phyloP scores from a whole-genome alignment of 1,140 invertebrate species.

The Aphaenogaster floridana region DNA sequence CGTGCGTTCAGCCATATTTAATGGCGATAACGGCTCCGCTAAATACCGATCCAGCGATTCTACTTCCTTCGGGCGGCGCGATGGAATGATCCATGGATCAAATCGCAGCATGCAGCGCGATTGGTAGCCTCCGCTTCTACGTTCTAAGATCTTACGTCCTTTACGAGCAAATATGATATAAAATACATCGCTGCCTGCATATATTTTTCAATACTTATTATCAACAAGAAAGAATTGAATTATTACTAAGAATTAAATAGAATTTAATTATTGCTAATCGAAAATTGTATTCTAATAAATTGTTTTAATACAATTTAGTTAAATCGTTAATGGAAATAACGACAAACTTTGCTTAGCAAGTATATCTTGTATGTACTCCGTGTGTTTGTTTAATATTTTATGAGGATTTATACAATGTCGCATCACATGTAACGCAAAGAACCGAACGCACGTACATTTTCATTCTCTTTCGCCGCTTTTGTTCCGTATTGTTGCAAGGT shows the following conservation, averaged over 20 bases:
- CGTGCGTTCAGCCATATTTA: constrained; percentile 66
- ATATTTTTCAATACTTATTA: neutral
- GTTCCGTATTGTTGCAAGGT: constrained; percentile 25
- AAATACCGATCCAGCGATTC: constrained; percentile 68
- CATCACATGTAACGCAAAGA: neutral
- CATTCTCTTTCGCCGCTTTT: constrained; percentile 33
- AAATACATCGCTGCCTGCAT: neutral
- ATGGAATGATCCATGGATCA: constrained; percentile 39
- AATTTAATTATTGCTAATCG: neutral
- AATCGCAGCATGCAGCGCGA: neutral
- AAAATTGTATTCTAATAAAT: neutral
- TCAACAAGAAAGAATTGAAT: too few relatives aligned
- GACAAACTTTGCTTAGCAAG: neutral
- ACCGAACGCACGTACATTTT: neutral
- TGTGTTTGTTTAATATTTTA: constrained; percentile 27
- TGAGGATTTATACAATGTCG: neutral
- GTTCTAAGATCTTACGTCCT: neutral
- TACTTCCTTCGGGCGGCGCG: constrained; percentile 46
- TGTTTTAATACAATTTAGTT: neutral
- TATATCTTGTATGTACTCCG: neutral
- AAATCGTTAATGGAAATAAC: neutral
- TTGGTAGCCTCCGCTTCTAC: neutral
- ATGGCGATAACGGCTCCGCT: constrained; percentile 69
- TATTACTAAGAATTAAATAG: neutral
- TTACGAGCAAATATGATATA: neutral